Conservation (phyloP, 2,113 vertebrate species). For the Lagopus muta region DNA sequence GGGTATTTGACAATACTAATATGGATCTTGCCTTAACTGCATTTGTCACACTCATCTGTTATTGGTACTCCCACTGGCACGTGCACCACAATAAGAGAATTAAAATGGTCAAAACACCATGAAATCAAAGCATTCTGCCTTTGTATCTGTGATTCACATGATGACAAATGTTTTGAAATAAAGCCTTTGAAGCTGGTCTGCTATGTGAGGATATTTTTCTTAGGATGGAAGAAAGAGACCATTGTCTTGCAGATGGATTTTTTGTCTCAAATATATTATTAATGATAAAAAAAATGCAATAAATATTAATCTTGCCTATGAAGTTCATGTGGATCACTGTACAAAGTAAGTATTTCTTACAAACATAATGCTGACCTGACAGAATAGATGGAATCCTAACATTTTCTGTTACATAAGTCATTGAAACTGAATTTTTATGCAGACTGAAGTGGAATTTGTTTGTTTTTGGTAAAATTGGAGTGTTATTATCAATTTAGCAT, state of each 20-base stretch:
- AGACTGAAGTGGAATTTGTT: background rate
- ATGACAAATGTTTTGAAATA: constrained; percentile 59
- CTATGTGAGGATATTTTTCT: background rate
- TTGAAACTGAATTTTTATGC: background rate
- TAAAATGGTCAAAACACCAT: constrained; percentile 73
- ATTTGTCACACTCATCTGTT: constrained; percentile 82
- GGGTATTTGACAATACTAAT: constrained; percentile 83
- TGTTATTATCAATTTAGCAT: background rate
- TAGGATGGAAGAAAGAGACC: background rate
- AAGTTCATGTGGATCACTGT: background rate
- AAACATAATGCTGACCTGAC: background rate
- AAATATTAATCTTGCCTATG: background rate
- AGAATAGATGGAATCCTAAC: background rate
- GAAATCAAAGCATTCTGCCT: constrained; percentile 80
- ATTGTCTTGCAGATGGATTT: background rate
- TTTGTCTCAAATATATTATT: background rate
- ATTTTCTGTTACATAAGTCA: background rate
- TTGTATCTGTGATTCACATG: constrained; percentile 78
- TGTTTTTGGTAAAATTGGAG: background rate
- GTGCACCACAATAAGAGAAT: constrained; percentile 75
- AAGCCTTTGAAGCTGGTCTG: constrained; percentile 69
- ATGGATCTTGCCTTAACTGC: constrained; percentile 81
- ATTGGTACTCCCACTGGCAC: constrained; percentile 76
- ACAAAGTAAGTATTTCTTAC: constrained; percentile 12
- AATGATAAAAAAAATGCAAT: background rate